phyloP scores from a whole-genome alignment of 2,797 vertebrate genomes.

The Liasis olivaceus region DNA sequence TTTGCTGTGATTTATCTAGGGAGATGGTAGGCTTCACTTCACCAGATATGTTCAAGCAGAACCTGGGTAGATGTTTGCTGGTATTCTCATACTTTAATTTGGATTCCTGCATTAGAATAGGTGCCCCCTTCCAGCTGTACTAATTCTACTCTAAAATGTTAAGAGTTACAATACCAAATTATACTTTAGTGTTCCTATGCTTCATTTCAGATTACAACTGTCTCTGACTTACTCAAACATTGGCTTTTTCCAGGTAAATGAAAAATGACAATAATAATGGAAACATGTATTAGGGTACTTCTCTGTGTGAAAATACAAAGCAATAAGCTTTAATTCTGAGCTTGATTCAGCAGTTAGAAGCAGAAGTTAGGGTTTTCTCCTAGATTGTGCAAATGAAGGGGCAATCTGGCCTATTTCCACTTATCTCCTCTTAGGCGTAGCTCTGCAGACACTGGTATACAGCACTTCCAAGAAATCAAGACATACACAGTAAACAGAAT shows the following conservation, averaged over 20 bases:
- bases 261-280: neutral
- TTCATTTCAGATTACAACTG: slow-evolving; percentile 64
- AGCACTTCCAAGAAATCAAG: neutral
- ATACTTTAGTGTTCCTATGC: slow-evolving; percentile 21
- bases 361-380: neutral
- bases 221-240: slow-evolving; percentile 51
- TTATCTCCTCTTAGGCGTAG: neutral
- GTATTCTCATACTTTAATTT: neutral
- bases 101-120: neutral
- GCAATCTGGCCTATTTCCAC: neutral
- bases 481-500: neutral
- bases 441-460: neutral
- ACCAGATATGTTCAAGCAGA: neutral
- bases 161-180: slow-evolving; percentile 8
- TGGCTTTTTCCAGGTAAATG: slow-evolving; percentile 50
- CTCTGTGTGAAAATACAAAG: neutral
- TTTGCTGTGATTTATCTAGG: neutral
- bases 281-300: neutral
- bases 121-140: neutral
- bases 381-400: neutral
- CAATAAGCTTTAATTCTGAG: neutral
- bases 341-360: neutral
- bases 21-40: neutral
- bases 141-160: neutral
- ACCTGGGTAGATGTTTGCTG: neutral